Evolutionary conservation across 2,113 vertebrate genomes (phyloP).

Genomic region (Gadus chalcogrammus): DNA sequence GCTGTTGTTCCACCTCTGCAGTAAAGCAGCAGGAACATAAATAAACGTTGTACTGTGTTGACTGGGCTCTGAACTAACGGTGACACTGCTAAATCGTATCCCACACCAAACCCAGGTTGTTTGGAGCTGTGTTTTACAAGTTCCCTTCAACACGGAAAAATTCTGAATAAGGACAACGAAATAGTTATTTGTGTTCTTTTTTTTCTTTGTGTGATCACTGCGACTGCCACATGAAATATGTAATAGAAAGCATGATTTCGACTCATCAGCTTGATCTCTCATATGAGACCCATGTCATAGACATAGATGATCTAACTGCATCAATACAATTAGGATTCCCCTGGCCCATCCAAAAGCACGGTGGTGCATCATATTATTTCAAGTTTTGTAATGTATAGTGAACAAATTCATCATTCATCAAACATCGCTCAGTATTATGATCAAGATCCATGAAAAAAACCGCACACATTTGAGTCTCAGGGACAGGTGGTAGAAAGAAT

Average conservation of each 20-base stretch:
- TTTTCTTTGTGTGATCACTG: neutral
- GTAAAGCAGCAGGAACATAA: neutral
- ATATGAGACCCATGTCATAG: neutral
- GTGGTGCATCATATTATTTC: slow-evolving; percentile 4
- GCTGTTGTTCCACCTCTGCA: slow-evolving; percentile 45
- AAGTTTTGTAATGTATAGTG: slow-evolving; percentile 13
- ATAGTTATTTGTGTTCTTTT: too few relatives aligned
- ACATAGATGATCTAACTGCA: slow-evolving; percentile 16
- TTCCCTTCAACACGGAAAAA: too few relatives aligned
- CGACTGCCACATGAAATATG: neutral
- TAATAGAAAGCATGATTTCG: slow-evolving; percentile 15
- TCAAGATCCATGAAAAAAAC: too few relatives aligned
- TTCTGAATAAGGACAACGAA: too few relatives aligned
- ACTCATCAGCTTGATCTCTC: slow-evolving; percentile 5
- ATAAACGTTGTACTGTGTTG: too few relatives aligned
- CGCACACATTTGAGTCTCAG: too few relatives aligned
- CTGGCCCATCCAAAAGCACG: neutral
- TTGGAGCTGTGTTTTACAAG: neutral
- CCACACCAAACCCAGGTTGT: too few relatives aligned
- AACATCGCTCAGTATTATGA: too few relatives aligned
- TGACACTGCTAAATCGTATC: neutral
- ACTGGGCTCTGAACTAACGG: too few relatives aligned
- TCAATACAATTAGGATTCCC: slow-evolving; percentile 16
- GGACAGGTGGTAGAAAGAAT: too few relatives aligned
- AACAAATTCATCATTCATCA: neutral